Evolutionary conservation across 2,797 vertebrate species (phyloP), one percentile per base, ranked within the genome.

Genomic region (Semotilus atromaculatus): DNA sequence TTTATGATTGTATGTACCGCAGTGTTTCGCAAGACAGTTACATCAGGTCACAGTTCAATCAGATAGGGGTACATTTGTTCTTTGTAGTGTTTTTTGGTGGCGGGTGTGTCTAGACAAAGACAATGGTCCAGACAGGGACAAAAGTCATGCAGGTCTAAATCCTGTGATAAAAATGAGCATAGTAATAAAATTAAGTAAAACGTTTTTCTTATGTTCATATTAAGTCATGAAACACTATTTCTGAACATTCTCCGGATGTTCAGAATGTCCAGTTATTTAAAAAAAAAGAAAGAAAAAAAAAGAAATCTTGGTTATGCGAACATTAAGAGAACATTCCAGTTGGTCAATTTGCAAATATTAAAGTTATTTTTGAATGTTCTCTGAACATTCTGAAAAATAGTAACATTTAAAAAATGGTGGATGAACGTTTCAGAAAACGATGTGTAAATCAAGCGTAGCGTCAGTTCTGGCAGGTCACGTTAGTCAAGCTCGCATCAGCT

Each of bases 61-160:
- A 40, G 78, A 67, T 51, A 80, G 5, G 13, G 77, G 7, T 80
- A 67, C 29, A 67, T 80, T 51, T 51, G 43, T 16, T 36, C 62
- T 72, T 31, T 81, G 36, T 16, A 67, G 2, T 36, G 3, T 60
- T 34, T 60, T 43, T 62, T 5, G 31, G 5, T 13, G 66, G 34
- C 9, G 13, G 26, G 18, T 79, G 38, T 48, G 55, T 67, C 11
- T 26, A 76, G 19, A 74, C 19, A 74, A 14, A 10, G 74, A 18
- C 53, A 76, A 76, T 3, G 31, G 31, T 55, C 31, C 31, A 75
- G 31, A 55, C 11, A 55, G 11, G 31, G 31, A 36, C 31, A 55
- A 75, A 38, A 38, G 73, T 58, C 21, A 26, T 18, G 1, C 21
- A 60, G 7, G n/a, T 71, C 11, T 16, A 19, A 51, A n/a, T 58